These are phyloP conservation scores for Drymonia ruficornis DNA, from an alignment of 2,888 invertebrate species.

Conservation along the genomic window DNA sequence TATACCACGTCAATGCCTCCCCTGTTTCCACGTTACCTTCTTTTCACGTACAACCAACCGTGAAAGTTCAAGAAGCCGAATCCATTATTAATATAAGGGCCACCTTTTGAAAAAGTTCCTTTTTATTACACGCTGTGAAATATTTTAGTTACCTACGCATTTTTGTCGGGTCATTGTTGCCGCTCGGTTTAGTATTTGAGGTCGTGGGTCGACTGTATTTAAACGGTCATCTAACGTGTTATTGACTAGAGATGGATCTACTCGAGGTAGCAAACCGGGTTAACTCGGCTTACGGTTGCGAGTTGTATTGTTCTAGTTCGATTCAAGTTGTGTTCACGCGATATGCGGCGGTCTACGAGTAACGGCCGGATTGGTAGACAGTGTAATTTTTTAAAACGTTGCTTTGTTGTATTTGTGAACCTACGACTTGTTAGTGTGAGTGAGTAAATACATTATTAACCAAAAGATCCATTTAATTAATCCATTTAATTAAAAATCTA, in stretches of 20 bases:
- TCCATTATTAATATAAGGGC: conserved; percentile 17
- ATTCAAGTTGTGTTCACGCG: no score
- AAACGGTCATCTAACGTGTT: neutral
- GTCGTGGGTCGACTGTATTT: neutral
- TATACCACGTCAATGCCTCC: conserved; percentile 10
- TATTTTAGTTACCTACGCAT: conserved; percentile 11
- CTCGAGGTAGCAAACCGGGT: neutral
- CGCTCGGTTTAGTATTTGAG: neutral
- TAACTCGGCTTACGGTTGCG: no score
- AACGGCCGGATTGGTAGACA: no score
- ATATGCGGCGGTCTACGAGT: no score
- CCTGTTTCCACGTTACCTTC: conserved; percentile 9
- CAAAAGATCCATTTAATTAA: no score
- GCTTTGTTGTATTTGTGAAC: no score
- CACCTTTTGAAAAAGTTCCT: conserved; percentile 7
- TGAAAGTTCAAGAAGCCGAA: conserved; percentile 16
- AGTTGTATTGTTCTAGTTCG: no score
- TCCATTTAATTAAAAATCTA: no score
- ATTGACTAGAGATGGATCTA: neutral
- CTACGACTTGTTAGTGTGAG: no score
- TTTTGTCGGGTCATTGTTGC: conserved; percentile 3
- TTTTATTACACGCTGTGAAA: conserved; percentile 12
- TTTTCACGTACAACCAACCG: conserved; percentile 15
- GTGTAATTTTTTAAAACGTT: no score
- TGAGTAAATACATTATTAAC: no score